phyloP scores from a whole-genome alignment of 2,113 vertebrate genomes.

The Mormoops blainvillei region DNA sequence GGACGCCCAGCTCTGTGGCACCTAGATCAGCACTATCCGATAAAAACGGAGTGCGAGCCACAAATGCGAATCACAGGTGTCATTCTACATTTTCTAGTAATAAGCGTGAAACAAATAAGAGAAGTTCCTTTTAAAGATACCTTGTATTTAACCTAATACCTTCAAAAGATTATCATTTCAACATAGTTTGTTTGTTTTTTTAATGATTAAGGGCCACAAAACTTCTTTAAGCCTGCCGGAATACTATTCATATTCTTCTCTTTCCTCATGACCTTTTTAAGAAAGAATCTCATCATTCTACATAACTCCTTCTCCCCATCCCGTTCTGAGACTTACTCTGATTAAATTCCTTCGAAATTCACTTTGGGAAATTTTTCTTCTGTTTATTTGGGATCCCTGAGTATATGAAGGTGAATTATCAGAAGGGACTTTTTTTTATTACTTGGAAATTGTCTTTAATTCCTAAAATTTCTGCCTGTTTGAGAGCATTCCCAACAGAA shows the following conservation, averaged over 20 bases:
- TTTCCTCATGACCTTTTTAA: neutral
- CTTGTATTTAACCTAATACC: neutral
- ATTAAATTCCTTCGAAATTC: neutral
- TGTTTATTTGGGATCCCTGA: conserved; percentile 1
- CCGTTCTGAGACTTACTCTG: neutral
- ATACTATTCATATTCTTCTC: neutral
- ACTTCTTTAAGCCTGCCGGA: neutral
- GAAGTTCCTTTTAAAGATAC: neutral
- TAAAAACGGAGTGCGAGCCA: neutral
- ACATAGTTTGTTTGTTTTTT: no score
- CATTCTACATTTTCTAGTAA: neutral
- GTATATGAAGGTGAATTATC: neutral
- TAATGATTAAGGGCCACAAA: neutral
- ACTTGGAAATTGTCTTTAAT: conserved; percentile 20
- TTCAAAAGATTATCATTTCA: neutral
- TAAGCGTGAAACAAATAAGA: neutral
- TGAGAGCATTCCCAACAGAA: conserved; percentile 20
- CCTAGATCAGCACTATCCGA: neutral
- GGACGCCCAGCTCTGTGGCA: neutral
- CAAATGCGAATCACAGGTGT: neutral
- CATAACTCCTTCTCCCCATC: neutral
- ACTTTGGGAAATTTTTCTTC: neutral
- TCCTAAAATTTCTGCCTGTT: neutral
- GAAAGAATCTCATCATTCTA: neutral
- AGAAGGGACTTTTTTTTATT: conserved; percentile 17